Evolutionary conservation across 2,113 vertebrate species (phyloP).

Genomic region (Corvus cornix): DNA sequence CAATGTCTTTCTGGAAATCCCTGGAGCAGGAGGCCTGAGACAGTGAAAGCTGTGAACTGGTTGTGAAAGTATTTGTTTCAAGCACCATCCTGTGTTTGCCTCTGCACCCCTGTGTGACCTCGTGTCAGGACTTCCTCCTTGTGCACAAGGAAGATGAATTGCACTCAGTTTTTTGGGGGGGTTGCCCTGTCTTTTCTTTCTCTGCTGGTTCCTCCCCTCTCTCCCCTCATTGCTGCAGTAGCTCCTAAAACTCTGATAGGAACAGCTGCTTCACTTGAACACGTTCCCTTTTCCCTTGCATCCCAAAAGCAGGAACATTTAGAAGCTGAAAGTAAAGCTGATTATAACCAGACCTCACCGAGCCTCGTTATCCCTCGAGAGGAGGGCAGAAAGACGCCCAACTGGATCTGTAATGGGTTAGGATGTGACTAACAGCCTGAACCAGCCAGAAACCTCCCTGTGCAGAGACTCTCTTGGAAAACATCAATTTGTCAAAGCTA

Average conservation of each 20-base stretch:
- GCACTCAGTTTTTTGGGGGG: neutral
- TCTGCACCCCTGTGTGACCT: neutral
- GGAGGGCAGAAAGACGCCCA: neutral
- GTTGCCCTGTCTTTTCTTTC: neutral
- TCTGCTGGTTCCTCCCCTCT: neutral
- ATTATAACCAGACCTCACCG: neutral
- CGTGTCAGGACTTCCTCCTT: neutral
- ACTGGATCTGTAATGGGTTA: conserved; percentile 4
- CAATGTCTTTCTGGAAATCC: neutral
- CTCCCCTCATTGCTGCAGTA: neutral
- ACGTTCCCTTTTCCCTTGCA: neutral
- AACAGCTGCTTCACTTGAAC: neutral
- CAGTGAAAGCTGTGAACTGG: neutral
- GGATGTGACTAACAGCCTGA: conserved; percentile 11
- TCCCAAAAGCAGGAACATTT: neutral
- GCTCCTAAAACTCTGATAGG: neutral
- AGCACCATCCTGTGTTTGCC: neutral
- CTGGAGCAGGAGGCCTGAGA: neutral
- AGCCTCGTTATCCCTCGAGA: neutral
- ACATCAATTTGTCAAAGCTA: neutral
- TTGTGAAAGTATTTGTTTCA: neutral
- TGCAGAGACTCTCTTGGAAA: neutral
- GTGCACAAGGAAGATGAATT: neutral
- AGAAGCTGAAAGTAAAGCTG: conserved; percentile 24
- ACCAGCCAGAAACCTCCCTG: neutral